phyloP scores from a whole-genome alignment of 2,888 invertebrate species.

The Hirtodrosophila histrioides region DNA sequence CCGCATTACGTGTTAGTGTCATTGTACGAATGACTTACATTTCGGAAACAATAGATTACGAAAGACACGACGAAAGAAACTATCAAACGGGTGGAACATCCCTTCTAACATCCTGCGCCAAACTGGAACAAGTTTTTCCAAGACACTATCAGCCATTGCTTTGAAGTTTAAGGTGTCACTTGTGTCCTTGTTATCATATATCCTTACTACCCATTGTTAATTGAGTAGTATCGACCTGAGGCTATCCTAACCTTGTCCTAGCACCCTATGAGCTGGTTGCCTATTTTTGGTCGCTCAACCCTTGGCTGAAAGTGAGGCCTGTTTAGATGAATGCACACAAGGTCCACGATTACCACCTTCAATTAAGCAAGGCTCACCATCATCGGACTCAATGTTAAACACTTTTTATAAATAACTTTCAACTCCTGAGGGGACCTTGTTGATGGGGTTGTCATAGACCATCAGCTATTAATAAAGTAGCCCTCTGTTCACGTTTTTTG shows the following conservation, averaged over 20 bases:
- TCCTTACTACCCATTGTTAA: no score
- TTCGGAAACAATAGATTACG: conserved; percentile 16
- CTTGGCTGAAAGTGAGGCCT: conserved; percentile 29
- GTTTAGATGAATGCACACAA: conserved; percentile 55
- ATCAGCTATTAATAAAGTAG: conserved; percentile 32
- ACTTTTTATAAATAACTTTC: conserved; percentile 18
- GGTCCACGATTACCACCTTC: conserved; percentile 41
- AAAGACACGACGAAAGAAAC: conserved; percentile 7
- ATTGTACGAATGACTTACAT: conserved; percentile 75
- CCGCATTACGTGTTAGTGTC: conserved; percentile 46
- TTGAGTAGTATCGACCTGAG: conserved; percentile 10
- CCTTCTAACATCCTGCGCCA: no score
- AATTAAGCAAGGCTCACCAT: conserved; percentile 30
- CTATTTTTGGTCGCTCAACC: conserved; percentile 35
- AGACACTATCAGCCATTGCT: no score
- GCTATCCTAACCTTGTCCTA: conserved; percentile 27
- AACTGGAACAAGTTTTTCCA: no score
- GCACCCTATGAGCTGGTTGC: not conserved
- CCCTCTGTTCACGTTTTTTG: conserved; percentile 2
- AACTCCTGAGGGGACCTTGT: conserved; percentile 13
- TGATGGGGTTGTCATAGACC: conserved; percentile 24
- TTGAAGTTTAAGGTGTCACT: no score
- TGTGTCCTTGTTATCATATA: no score
- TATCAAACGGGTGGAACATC: conserved; percentile 1
- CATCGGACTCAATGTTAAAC: conserved; percentile 5